phyloP scores from a whole-genome alignment of 2,888 invertebrate genomes.

The Polyploca ridens region DNA sequence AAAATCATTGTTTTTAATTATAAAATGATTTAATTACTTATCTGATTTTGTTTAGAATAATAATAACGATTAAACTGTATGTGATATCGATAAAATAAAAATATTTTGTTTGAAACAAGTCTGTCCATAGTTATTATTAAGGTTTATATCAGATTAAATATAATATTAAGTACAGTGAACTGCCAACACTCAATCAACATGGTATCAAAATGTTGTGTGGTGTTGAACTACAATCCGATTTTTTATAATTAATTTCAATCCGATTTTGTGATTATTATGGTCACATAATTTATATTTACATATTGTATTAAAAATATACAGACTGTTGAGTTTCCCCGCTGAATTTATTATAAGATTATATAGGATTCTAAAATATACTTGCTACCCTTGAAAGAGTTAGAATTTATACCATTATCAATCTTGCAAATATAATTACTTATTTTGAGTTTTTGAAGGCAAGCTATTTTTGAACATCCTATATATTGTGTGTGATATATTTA shows the following conservation, averaged over 20 bases:
- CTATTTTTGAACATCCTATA: neutral
- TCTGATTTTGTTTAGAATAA: slow-evolving; percentile 40
- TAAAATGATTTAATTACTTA: neutral
- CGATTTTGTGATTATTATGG: slow-evolving; percentile 10
- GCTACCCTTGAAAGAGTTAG: neutral
- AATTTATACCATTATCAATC: neutral
- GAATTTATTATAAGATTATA: slow-evolving; percentile 14
- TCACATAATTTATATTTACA: slow-evolving; percentile 14
- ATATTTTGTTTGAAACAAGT: slow-evolving; percentile 67
- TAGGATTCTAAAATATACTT: slow-evolving; percentile 8
- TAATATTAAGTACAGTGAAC: slow-evolving; percentile 41
- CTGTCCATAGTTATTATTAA: slow-evolving; percentile 61
- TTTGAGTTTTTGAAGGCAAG: neutral
- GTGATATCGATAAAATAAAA: slow-evolving; percentile 65
- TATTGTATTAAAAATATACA: slow-evolving; percentile 18
- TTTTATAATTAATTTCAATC: slow-evolving; percentile 10
- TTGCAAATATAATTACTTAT: neutral
- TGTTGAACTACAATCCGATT: slow-evolving; percentile 6
- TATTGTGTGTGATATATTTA: neutral
- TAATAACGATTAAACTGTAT: slow-evolving; percentile 52
- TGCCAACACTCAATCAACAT: slow-evolving; percentile 28
- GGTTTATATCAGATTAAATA: slow-evolving; percentile 37
- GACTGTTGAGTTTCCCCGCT: slow-evolving; percentile 18
- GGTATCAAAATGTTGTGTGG: slow-evolving; percentile 23
- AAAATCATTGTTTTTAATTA: neutral